These are phyloP conservation scores for Artemia sp. DNA, from an alignment of 2,888 invertebrate species.

Conservation along the genomic window DNA sequence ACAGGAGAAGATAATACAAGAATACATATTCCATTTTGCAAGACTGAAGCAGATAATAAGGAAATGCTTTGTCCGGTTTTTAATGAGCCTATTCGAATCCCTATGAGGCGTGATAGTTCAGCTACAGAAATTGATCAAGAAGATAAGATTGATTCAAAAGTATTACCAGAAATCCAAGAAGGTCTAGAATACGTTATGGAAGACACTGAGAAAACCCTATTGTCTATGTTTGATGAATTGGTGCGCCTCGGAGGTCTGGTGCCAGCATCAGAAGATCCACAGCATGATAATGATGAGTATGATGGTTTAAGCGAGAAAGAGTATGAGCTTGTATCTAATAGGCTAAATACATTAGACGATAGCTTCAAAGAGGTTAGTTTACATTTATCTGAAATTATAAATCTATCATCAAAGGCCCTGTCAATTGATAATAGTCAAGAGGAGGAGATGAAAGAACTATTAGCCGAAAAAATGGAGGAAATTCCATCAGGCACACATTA, in stretches of 20 bases:
- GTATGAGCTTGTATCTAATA: too few relatives aligned
- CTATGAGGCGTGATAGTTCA: too few relatives aligned
- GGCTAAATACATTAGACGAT: background rate
- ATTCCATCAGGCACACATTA: background rate
- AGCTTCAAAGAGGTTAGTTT: background rate
- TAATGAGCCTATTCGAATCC: too few relatives aligned
- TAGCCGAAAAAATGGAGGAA: background rate
- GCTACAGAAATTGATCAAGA: too few relatives aligned
- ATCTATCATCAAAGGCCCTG: background rate
- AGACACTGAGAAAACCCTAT: background rate
- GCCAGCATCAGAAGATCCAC: background rate
- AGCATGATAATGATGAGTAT: background rate
- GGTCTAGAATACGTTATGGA: background rate
- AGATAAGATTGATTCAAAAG: too few relatives aligned
- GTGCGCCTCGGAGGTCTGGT: background rate
- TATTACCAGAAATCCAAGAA: too few relatives aligned
- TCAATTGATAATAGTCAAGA: background rate
- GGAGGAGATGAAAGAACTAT: too few relatives aligned
- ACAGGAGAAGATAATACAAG: too few relatives aligned
- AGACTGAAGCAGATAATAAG: too few relatives aligned
- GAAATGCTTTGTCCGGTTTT: too few relatives aligned
- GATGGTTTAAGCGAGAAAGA: background rate
- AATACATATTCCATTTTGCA: too few relatives aligned
- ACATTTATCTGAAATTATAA: background rate
- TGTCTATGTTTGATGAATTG: constrained; percentile 1